A percentile compares a stretch with the other conserved stretches of the same genome.
phyloP scores from a whole-genome alignment of 2,797 vertebrate species.

The Urocyon cinereoargenteus region DNA sequence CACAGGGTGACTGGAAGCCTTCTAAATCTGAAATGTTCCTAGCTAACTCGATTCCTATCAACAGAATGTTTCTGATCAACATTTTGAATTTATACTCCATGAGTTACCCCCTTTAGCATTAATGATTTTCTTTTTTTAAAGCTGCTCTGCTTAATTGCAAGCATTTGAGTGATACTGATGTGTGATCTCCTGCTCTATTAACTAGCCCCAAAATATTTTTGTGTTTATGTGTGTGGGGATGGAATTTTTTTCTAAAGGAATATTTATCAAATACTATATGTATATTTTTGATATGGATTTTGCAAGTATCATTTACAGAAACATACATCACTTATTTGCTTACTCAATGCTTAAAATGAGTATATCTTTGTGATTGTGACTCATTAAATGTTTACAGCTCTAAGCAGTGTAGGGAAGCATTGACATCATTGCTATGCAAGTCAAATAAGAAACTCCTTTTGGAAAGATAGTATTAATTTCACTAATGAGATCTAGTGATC shows the following conservation, averaged over 20 bases:
- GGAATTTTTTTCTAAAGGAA: slow-evolving; percentile 19
- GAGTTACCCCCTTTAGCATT: slow-evolving; percentile 51
- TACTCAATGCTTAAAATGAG: neutral
- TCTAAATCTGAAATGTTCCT: slow-evolving; percentile 71
- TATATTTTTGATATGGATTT: slow-evolving; percentile 53
- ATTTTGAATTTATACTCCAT: slow-evolving; percentile 62
- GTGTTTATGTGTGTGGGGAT: neutral
- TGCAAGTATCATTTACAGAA: neutral
- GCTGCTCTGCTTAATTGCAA: slow-evolving; percentile 70
- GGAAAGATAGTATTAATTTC: slow-evolving; percentile 66
- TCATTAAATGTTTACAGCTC: slow-evolving; percentile 34
- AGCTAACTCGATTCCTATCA: slow-evolving; percentile 69
- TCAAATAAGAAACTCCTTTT: slow-evolving; percentile 63
- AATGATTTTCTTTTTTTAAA: slow-evolving; percentile 70
- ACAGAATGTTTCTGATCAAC: slow-evolving; percentile 72
- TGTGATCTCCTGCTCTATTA: slow-evolving; percentile 49
- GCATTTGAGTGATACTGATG: slow-evolving; percentile 65
- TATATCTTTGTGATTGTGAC: slow-evolving; percentile 43
- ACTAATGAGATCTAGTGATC: slow-evolving; percentile 63
- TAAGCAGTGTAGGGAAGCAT: slow-evolving; percentile 23
- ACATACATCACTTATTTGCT: slow-evolving; percentile 4
- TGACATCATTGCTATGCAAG: slow-evolving; percentile 55
- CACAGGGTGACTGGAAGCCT: slow-evolving; percentile 55
- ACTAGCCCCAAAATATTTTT: slow-evolving; percentile 48
- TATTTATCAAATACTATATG: slow-evolving; percentile 55